phyloP scores from a whole-genome alignment of 2,888 invertebrate species.

The Lithophane socia region DNA sequence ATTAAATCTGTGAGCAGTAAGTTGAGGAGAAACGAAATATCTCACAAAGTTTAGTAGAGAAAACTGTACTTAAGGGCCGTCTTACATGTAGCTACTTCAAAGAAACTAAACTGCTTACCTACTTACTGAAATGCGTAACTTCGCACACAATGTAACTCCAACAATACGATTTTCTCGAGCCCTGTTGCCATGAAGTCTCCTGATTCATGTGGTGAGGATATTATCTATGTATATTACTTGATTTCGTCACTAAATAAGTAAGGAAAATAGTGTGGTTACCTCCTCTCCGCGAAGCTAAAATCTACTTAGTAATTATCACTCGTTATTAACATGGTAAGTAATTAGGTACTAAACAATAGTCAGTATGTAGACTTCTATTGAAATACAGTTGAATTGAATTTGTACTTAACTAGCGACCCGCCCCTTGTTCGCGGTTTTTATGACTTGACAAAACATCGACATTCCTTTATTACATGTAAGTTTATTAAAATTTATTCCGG shows the following conservation, averaged over 20 bases:
- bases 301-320: not conserved
- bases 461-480: not conserved
- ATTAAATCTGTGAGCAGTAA: slow-evolving; percentile 6
- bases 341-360: not conserved
- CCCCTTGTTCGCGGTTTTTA: not conserved
- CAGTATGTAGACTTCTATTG: not conserved
- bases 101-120: slow-evolving; percentile 5
- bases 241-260: not conserved
- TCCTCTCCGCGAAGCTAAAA: not conserved
- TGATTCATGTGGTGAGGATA: not conserved
- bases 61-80: not conserved
- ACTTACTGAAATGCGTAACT: slow-evolving; percentile 1
- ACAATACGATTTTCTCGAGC: slow-evolving; percentile 3
- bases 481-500: not conserved
- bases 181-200: not conserved
- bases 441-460: not conserved
- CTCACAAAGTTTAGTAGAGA: not conserved
- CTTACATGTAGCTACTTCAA: slow-evolving; percentile 8
- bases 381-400: not conserved
- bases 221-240: not conserved
- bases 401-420: not conserved
- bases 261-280: too few species aligned
- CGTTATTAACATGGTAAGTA: not conserved
- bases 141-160: slow-evolving; percentile 1
- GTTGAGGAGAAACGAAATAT: slow-evolving; percentile 3